Evolutionary conservation across 2,113 vertebrate genomes (phyloP), one percentile per base, ranked within the genome.

Genomic region (Chaetura pelagica): DNA sequence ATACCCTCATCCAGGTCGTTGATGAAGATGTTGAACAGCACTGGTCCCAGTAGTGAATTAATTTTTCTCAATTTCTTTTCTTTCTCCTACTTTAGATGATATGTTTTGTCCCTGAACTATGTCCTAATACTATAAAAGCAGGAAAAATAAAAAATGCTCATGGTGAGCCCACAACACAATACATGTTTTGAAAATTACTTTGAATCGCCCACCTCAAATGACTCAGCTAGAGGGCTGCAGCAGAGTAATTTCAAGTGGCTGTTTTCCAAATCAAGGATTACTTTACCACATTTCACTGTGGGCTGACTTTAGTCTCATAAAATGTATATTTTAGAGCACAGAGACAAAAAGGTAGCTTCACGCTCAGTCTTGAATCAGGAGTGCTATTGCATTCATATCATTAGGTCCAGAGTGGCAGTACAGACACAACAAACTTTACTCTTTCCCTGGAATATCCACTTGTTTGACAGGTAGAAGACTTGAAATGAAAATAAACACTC

Each of bases 181-280:
- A 68, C 21, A 13, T 35, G 35, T 86, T 97, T 95, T 88, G 59
- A 82, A 75, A 93, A 90, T 92, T 74, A 6, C 64, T 81, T 54
- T 90, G 87, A 77, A 63, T 95, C 84, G 34, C 89, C 95, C 95
- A 96, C 95, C 69, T 95, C 64, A 61, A 75, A 30, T 97, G 96
- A 95, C 76, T 97, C 93, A 96, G 58, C 52, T 61, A 55, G 93
- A 95, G 94, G 93, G 94, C 67, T 95, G 93, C 44, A 77, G 79
- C 79, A 77, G 69, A 94, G 78, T 74, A 46, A 81, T 92, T 93
- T 77, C 6, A 55, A 93, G 84, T 84, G 72, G 57, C 89, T 96
- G 90, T 95, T 95, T 94, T 94, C 79, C 76, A 96, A 81, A 87
- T 86, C 78, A 59, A 3, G 34, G 3, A 68, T 73, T 93, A 58